phyloP scores from a whole-genome alignment of 2,888 invertebrate species.

The Capitulum mitella region DNA sequence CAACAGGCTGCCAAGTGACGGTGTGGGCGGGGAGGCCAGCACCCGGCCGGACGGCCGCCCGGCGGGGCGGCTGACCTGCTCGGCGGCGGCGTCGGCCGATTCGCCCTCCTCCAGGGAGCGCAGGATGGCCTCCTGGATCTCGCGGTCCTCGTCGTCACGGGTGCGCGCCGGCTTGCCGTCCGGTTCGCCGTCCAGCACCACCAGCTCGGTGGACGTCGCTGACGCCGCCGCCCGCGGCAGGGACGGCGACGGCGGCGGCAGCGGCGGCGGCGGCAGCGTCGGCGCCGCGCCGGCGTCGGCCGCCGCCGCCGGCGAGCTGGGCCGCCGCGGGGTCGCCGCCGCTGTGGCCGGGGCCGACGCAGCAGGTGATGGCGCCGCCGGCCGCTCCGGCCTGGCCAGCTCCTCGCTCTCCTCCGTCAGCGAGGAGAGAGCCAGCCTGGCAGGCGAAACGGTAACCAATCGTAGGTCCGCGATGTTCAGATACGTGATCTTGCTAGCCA shows the following conservation, averaged over 20 bases:
- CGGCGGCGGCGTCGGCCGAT: background rate
- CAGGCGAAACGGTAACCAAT: no score
- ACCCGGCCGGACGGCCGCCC: no score
- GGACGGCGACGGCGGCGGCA: background rate
- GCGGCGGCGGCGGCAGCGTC: background rate
- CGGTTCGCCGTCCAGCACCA: slow-evolving; percentile 14
- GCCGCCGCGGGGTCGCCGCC: background rate
- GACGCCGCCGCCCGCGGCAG: background rate
- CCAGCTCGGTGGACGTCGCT: background rate
- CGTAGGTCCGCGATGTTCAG: no score
- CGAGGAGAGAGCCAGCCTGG: background rate
- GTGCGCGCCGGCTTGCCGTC: background rate
- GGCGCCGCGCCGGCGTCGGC: background rate
- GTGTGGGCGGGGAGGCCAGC: no score
- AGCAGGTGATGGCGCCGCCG: background rate
- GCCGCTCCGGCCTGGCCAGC: background rate
- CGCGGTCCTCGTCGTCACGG: slow-evolving; percentile 30
- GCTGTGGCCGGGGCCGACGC: background rate
- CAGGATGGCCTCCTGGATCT: slow-evolving; percentile 34
- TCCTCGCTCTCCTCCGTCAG: background rate
- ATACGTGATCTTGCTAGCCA: no score
- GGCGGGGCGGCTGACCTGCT: background rate
- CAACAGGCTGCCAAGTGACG: no score
- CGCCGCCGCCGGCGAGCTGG: background rate
- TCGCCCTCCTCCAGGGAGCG: slow-evolving; percentile 33